Percentiles rank a stretch among this genome's conserved stretches.
Conservation (phyloP, 1,140 invertebrate genomes). For the Cydia fagiglandana region DNA sequence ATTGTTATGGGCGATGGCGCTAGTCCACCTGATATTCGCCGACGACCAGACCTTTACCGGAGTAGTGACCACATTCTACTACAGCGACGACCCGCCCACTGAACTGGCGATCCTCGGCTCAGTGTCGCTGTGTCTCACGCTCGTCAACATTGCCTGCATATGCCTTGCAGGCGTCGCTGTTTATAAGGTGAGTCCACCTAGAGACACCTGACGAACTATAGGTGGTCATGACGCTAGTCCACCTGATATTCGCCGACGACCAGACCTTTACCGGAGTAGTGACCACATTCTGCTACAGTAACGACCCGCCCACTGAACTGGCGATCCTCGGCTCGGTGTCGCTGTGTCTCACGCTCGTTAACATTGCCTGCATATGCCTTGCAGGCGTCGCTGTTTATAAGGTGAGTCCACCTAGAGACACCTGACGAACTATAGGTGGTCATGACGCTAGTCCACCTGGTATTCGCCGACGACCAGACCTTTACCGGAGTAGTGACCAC, state of each 20-base stretch:
- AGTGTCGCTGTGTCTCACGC: constrained; percentile 84
- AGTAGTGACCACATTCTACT: constrained; percentile 66
- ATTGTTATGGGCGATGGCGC: constrained; percentile 83
- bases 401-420: constrained; percentile 60
- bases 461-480: constrained; percentile 67
- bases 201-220: neutral
- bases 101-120: constrained; percentile 82
- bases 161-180: constrained; percentile 84
- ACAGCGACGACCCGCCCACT: constrained; percentile 78
- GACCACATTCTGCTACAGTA: constrained; percentile 75
- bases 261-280: constrained; percentile 59
- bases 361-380: constrained; percentile 86
- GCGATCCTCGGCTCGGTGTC: constrained; percentile 82
- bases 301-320: constrained; percentile 81
- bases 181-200: constrained; percentile 80
- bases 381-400: constrained; percentile 85
- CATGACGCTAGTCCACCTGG: constrained; percentile 79
- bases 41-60: constrained; percentile 59
- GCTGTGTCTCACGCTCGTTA: constrained; percentile 84
- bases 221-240: constrained; percentile 81
- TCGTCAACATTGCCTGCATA: constrained; percentile 87
- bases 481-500: constrained; percentile 62
- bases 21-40: constrained; percentile 77
- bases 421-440: constrained; percentile 63
- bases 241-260: constrained; percentile 72